Evolutionary conservation across 2,888 invertebrate genomes (phyloP).

Genomic region (Xestia rhomboidea): DNA sequence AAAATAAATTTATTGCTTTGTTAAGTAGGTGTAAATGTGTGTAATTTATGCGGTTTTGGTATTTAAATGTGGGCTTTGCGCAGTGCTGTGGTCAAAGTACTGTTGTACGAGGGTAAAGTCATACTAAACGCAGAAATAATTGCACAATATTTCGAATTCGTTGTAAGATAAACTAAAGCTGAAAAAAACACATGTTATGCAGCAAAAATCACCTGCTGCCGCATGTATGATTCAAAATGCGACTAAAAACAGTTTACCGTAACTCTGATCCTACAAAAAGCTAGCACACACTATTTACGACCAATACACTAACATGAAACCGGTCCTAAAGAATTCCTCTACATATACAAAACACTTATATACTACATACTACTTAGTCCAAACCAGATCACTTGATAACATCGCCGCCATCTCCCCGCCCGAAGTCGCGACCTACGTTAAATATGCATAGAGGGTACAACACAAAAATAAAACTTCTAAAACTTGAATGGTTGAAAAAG

Average conservation of each 20-base stretch:
- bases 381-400: constrained; percentile 60
- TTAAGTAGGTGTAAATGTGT: constrained; percentile 5
- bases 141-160: neutral
- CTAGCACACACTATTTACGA: constrained; percentile 21
- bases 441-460: constrained; percentile 83
- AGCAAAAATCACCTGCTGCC: neutral
- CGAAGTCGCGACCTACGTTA: constrained; percentile 56
- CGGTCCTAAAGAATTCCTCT: constrained; percentile 43
- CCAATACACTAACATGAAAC: constrained; percentile 34
- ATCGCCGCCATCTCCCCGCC: constrained; percentile 61
- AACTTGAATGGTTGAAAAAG: constrained; percentile 75
- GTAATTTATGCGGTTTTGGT: neutral
- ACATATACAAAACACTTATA: constrained; percentile 36
- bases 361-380: constrained; percentile 42
- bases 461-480: constrained; percentile 79
- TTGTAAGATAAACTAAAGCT: neutral
- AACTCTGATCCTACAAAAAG: constrained; percentile 27
- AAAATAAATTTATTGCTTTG: constrained; percentile 1
- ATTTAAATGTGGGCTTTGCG: neutral
- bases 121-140: neutral
- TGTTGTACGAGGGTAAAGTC: neutral
- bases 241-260: constrained; percentile 19
- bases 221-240: neutral
- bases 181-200: neutral
- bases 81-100: neutral